These are phyloP conservation scores for Rhabdornis inornatus DNA, from an alignment of 2,113 vertebrate species.

Conservation along the genomic window DNA sequence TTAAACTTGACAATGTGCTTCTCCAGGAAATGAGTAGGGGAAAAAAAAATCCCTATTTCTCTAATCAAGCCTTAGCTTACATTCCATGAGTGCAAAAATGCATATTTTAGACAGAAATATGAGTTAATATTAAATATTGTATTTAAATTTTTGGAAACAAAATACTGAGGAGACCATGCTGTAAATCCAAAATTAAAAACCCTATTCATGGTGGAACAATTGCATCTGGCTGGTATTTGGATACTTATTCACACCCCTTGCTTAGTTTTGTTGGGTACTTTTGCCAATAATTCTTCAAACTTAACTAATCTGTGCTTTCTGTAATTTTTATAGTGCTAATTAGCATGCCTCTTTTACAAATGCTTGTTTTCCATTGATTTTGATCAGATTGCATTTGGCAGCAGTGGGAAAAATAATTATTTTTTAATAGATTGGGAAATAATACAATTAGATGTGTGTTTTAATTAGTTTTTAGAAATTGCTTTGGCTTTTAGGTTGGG, in stretches of 20 bases:
- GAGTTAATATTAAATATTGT: not conserved
- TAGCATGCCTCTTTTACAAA: not conserved
- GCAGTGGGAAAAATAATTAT: not conserved
- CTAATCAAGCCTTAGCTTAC: not conserved
- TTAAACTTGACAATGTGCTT: not conserved
- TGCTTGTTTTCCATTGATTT: not conserved
- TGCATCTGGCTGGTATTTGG: not conserved
- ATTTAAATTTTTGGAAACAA: not conserved
- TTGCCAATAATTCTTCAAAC: not conserved
- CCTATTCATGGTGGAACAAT: not conserved
- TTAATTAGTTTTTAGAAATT: not conserved
- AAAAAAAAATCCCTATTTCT: not conserved
- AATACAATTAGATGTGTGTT: not conserved
- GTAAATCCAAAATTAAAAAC: not conserved
- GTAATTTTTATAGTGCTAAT: not conserved
- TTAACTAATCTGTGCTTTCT: not conserved
- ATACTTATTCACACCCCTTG: not conserved
- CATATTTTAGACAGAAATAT: not conserved
- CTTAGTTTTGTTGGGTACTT: not conserved
- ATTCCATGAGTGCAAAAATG: not conserved
- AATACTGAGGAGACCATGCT: not conserved
- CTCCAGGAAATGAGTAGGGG: not conserved
- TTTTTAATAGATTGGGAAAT: not conserved
- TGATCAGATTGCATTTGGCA: not conserved
- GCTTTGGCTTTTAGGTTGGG: not conserved